Conservation (phyloP, 2,113 vertebrate species). For the Sterna hirundo region DNA sequence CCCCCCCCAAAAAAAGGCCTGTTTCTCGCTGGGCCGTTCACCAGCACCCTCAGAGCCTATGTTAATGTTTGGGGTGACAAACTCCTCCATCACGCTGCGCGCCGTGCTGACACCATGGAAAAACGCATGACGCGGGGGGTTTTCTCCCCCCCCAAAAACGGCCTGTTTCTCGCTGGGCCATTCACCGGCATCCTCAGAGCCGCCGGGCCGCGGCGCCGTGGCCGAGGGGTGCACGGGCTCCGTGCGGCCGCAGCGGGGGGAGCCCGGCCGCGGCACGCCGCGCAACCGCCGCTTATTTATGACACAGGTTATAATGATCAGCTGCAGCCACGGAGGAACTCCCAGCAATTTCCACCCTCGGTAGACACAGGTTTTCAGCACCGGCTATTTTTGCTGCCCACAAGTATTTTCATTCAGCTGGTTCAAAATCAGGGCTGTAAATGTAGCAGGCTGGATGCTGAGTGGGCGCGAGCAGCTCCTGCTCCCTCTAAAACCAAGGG, state of each 20-base stretch:
- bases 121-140: background rate
- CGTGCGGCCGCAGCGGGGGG: background rate
- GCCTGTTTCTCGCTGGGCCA: background rate
- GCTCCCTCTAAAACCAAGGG: background rate
- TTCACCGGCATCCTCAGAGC: background rate
- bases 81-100: background rate
- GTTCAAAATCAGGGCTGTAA: background rate
- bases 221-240: background rate
- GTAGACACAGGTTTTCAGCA: background rate
- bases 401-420: constrained; percentile 2
- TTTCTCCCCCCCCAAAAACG: too few species aligned
- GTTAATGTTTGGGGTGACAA: background rate
- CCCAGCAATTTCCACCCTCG: background rate
- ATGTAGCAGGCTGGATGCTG: background rate
- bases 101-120: background rate
- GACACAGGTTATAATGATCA: background rate
- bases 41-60: background rate
- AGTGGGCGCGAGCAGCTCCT: background rate
- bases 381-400: background rate
- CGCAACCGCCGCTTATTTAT: background rate
- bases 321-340: background rate
- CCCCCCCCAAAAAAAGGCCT: background rate
- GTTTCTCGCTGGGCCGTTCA: background rate
- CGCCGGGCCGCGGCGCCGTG: rapidly evolving
- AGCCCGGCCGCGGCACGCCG: background rate